Evolutionary conservation across 2,888 invertebrate genomes (phyloP).

Genomic region (Pristionchus mayeri): DNA sequence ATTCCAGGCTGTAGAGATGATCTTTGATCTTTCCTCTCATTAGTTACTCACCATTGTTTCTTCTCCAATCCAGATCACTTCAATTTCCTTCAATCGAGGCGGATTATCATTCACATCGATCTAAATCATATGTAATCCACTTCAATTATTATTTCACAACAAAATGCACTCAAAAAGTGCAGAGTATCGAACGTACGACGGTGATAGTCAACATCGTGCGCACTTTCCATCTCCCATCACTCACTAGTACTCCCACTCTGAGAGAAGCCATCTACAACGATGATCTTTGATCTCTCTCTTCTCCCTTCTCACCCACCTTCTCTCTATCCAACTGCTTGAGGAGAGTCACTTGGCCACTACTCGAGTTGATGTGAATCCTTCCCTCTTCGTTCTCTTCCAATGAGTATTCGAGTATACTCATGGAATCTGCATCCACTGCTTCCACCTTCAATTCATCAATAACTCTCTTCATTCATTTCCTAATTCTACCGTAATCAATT

Average conservation of each 20-base stretch:
- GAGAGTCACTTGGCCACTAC: constrained; percentile 56
- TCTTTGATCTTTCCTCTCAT: not conserved
- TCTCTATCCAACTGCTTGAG: constrained; percentile 58
- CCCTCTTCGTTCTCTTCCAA: constrained; percentile 52
- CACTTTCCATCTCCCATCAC: constrained; percentile 64
- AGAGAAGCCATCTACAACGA: constrained; percentile 55
- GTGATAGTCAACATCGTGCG: too few species aligned
- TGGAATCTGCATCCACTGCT: constrained; percentile 60
- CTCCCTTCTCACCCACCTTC: constrained; percentile 49
- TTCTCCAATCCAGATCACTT: constrained; percentile 47
- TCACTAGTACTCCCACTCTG: constrained; percentile 61
- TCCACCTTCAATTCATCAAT: constrained; percentile 50
- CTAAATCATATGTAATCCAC: too few species aligned
- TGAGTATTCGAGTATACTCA: constrained; percentile 54
- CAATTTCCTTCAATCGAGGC: constrained; percentile 83
- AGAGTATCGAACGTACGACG: too few species aligned
- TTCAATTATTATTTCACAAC: too few species aligned
- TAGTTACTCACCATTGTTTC: not conserved
- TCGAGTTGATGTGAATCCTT: constrained; percentile 54
- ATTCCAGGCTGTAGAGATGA: not conserved
- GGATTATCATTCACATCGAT: constrained; percentile 97
- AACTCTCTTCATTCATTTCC: not conserved
- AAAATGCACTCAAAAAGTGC: too few species aligned
- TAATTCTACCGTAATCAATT: constrained; percentile 38
- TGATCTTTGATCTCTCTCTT: constrained; percentile 1